Evolutionary conservation across 1,140 invertebrate genomes (phyloP).

Genomic region (Drosophila tropicalis): DNA sequence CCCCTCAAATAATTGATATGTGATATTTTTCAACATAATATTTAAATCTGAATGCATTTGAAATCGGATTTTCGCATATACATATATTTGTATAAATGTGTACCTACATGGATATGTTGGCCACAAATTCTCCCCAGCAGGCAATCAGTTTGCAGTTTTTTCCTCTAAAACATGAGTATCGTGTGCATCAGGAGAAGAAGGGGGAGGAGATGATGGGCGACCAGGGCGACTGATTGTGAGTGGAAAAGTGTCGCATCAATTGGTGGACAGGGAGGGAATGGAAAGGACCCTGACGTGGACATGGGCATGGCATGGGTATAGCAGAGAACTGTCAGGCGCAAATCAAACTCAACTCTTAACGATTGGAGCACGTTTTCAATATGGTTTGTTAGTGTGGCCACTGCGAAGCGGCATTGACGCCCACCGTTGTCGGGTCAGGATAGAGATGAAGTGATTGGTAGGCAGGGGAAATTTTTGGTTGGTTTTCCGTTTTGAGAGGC

Average conservation of each 20-base stretch:
- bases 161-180: conserved; percentile 2
- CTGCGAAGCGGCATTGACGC: conserved; percentile 19
- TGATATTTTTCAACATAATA: not conserved
- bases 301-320: not conserved
- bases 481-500: conserved; percentile 41
- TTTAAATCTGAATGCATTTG: conserved; percentile 8
- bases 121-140: conserved; percentile 10
- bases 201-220: too few species aligned
- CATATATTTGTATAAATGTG: not conserved
- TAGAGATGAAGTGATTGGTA: too few species aligned
- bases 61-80: conserved; percentile 7
- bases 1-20: not conserved
- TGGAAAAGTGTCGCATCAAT: conserved; percentile 8
- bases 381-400: conserved; percentile 72
- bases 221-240: not conserved
- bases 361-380: conserved; percentile 78
- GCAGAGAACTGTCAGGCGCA: conserved; percentile 63
- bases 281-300: conserved; percentile 1
- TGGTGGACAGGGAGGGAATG: not conserved
- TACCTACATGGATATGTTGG: not conserved
- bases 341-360: conserved; percentile 76
- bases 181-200: not conserved
- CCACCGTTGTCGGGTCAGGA: not conserved
- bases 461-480: conserved; percentile 28
- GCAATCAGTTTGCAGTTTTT: conserved; percentile 14